Conservation (phyloP, 2,113 vertebrate genomes). For the Callospermophilus lateralis region DNA sequence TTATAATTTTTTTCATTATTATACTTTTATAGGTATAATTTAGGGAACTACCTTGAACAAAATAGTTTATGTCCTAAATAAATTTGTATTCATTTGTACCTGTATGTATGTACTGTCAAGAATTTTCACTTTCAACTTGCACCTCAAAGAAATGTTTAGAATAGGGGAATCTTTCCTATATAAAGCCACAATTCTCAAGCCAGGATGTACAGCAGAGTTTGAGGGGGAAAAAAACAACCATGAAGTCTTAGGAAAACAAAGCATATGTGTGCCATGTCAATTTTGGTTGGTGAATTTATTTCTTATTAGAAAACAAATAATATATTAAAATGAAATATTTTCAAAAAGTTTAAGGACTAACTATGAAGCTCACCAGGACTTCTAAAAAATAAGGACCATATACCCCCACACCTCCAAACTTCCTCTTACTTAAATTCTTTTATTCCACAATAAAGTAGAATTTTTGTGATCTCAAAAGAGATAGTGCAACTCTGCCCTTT, state of each 20-base stretch:
- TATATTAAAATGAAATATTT: slow-evolving; percentile 10
- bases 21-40: neutral
- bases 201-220: neutral
- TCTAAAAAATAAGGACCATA: neutral
- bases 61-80: neutral
- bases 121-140: slow-evolving; percentile 27
- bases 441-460: neutral
- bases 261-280: neutral
- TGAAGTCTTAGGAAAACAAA: slow-evolving; percentile 4
- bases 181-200: neutral
- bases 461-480: neutral
- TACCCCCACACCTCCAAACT: neutral
- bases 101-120: neutral
- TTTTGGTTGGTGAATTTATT: slow-evolving; percentile 10
- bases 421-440: slow-evolving; percentile 8
- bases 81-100: neutral
- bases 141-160: neutral
- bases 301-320: slow-evolving; percentile 16
- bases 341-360: slow-evolving; percentile 27
- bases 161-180: neutral
- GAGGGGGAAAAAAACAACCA: neutral
- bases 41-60: neutral
- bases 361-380: neutral
- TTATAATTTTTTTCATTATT: slow-evolving; percentile 24
- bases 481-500: neutral